These are phyloP conservation scores for Tapera naevia DNA, from an alignment of 2,797 vertebrate species.

Conservation along the genomic window DNA sequence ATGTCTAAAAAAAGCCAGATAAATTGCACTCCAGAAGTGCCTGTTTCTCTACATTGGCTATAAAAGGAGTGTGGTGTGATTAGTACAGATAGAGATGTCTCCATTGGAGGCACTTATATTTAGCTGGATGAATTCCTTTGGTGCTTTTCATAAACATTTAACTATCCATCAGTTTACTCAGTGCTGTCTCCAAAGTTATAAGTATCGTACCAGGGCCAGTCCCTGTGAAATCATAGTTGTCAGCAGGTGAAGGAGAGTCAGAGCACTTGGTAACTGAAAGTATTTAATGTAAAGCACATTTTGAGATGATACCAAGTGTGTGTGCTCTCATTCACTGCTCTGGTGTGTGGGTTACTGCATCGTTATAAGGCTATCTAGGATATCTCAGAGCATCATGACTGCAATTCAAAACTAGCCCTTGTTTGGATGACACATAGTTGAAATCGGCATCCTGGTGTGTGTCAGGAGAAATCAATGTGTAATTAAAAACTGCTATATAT, in stretches of 20 bases:
- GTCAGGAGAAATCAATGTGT: neutral
- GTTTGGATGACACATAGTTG: neutral
- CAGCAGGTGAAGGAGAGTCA: neutral
- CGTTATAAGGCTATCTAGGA: neutral
- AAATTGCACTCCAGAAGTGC: neutral
- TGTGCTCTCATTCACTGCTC: neutral
- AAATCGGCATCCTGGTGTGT: neutral
- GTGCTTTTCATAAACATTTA: neutral
- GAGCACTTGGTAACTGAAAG: neutral
- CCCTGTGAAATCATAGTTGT: neutral
- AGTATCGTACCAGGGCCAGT: neutral
- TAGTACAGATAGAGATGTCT: slow-evolving; percentile 8
- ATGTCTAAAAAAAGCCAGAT: neutral
- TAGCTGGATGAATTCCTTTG: neutral
- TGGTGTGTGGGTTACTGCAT: neutral
- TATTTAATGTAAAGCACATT: neutral
- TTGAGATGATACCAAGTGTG: neutral
- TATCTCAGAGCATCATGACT: neutral
- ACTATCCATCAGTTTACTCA: neutral
- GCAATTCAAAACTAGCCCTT: neutral
- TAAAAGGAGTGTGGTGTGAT: neutral
- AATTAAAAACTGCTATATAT: neutral
- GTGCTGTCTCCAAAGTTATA: neutral
- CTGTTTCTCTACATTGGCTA: neutral
- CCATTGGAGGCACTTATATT: neutral